Conservation (phyloP, 1,140 invertebrate genomes). For the Orchestia grillus region DNA sequence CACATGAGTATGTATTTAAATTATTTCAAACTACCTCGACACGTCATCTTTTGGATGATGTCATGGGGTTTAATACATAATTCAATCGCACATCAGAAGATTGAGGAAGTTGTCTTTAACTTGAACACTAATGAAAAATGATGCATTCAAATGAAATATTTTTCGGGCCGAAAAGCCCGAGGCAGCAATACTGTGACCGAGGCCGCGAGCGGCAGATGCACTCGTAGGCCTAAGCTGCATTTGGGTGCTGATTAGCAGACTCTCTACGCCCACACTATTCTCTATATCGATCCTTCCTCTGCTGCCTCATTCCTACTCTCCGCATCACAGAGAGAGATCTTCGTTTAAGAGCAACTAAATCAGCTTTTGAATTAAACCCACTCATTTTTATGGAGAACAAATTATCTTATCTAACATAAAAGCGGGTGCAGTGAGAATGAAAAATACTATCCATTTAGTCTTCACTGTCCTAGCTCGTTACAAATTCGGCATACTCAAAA, state of each 20-base stretch:
- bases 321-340: neutral
- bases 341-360: neutral
- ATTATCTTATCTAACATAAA: neutral
- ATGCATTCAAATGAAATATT: neutral
- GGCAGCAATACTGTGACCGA: neutral
- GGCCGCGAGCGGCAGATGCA: conserved; percentile 34
- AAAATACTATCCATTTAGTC: neutral
- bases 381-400: neutral
- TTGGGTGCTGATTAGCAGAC: conserved; percentile 49
- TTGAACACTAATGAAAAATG: neutral
- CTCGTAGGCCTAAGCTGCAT: conserved; percentile 49
- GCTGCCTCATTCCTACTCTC: neutral
- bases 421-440: neutral
- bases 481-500: neutral
- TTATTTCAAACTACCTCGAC: neutral
- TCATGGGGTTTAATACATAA: neutral
- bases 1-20: neutral
- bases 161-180: neutral
- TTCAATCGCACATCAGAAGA: neutral
- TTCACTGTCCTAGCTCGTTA: neutral
- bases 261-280: conserved; percentile 51
- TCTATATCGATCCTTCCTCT: conserved; percentile 37
- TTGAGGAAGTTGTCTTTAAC: neutral
- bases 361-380: no score
- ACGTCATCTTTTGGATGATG: neutral